These are phyloP conservation scores for Leucophenga varia DNA, from an alignment of 1,140 invertebrate species.

Conservation along the genomic window DNA sequence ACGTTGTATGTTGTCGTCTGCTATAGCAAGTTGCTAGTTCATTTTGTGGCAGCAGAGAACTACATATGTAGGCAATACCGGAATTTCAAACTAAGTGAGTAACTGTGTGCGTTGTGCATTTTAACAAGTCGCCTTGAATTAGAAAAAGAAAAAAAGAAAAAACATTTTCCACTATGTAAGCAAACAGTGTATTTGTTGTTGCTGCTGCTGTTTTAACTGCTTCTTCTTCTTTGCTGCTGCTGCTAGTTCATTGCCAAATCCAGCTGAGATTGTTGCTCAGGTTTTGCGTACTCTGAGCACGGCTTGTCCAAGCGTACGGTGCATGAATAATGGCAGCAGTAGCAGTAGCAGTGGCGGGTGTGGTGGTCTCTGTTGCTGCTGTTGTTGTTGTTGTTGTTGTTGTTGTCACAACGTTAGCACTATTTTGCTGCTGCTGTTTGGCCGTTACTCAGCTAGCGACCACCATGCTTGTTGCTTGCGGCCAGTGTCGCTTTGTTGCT, in stretches of 20 bases:
- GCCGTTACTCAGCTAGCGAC: slow-evolving; percentile 48
- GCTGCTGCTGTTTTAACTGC: slow-evolving; percentile 22
- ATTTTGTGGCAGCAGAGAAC: slow-evolving; percentile 29
- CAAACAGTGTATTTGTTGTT: too few species aligned
- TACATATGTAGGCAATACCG: slow-evolving; percentile 12
- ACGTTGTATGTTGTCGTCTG: slow-evolving; percentile 4
- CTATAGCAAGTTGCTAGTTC: slow-evolving; percentile 17
- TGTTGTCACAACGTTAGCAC: background rate
- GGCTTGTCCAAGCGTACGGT: slow-evolving; percentile 26
- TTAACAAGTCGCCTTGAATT: slow-evolving; percentile 39
- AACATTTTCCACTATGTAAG: too few species aligned
- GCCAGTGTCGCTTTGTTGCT: slow-evolving; percentile 29
- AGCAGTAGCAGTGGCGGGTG: slow-evolving; percentile 22
- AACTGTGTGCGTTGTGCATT: slow-evolving; percentile 37
- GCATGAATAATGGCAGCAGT: too few species aligned
- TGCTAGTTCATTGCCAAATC: slow-evolving; percentile 43
- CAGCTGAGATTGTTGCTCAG: slow-evolving; percentile 20
- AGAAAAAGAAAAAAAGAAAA: too few species aligned
- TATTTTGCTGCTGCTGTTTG: slow-evolving; percentile 2
- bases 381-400: too few species aligned
- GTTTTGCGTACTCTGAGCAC: slow-evolving; percentile 7
- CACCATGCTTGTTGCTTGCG: slow-evolving; percentile 41
- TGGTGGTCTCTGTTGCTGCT: background rate
- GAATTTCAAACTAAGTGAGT: slow-evolving; percentile 30
- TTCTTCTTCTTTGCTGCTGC: too few species aligned